Conservation (phyloP, 2,888 invertebrate species). For the Eupithecia subfuscata region DNA sequence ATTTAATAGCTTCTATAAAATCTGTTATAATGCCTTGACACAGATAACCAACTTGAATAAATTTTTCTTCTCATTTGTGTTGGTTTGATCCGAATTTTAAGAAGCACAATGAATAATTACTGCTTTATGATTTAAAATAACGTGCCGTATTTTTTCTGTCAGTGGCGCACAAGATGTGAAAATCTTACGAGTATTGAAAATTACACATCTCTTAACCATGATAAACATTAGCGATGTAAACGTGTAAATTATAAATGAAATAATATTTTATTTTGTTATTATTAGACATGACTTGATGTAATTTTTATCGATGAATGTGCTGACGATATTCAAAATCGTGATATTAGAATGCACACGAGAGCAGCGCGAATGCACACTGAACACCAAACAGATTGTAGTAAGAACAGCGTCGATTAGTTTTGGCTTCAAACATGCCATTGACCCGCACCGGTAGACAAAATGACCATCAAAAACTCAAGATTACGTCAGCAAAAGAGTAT, state of each 20-base stretch:
- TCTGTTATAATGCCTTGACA: neutral
- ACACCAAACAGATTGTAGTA: conserved; percentile 72
- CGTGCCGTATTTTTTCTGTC: neutral
- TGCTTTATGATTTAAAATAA: neutral
- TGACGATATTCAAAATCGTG: conserved; percentile 24
- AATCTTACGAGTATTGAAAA: conserved; percentile 1
- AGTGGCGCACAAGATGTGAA: neutral
- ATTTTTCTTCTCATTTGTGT: neutral
- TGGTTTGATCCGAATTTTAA: neutral
- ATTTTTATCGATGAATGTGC: conserved; percentile 48
- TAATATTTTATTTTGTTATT: conserved; percentile 60
- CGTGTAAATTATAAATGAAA: conserved; percentile 43
- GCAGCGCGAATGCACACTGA: conserved; percentile 76
- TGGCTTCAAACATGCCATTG: conserved; percentile 70
- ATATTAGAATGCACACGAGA: conserved; percentile 53
- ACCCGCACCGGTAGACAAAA: conserved; percentile 42
- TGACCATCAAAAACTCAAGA: neutral
- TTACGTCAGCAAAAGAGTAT: neutral
- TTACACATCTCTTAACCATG: conserved; percentile 16
- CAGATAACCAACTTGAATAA: neutral
- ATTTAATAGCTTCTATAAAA: neutral
- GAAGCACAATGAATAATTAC: neutral
- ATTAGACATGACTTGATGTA: conserved; percentile 35
- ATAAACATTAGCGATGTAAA: conserved; percentile 52
- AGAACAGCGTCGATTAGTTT: conserved; percentile 69